Base-by-base conservation (phyloP, 2,797 vertebrate genomes). In the Danio albolineatus region DNA sequence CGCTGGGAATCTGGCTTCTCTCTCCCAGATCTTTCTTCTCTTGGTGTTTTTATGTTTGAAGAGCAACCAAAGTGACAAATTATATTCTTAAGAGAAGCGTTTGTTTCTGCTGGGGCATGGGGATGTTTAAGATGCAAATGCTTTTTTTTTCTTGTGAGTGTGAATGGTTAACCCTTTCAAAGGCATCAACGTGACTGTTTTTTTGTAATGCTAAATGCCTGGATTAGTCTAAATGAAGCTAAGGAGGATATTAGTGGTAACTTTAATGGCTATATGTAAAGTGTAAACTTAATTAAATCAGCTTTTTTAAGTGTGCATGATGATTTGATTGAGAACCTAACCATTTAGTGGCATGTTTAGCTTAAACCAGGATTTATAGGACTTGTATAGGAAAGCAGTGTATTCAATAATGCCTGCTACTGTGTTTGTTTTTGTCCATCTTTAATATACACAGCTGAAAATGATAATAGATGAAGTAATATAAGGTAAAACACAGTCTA, bases 1-100 rank as follows among this genome's bases (percentile, higher is more conserved):
- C 88, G 61, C 88, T 93, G 89, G 89, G 90, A 92, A 92, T 91
- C 87, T 87, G 81, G 83, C 78, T 53, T 77, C 56, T 75, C 57
- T 85, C 41, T 46, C 8, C 36, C 17, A 43, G 28, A 65, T 73
- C 64, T 60, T 81, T 60, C 72, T 72, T 82, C 77, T 82, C 67
- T 74, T 76, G 76, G 71, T 73, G 51, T 38, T 78, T 66, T 86
- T 83, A 16, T 67, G 80, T 76, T 73, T 70, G 76, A 73, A 76
- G 80, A 83, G 44, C 36, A 54, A 54, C 65, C 65, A 73, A 88
- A 88, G 85, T 90, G 86, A 88, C 87, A 70, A 87, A 90, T 88
- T 86, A 78, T 86, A 82, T 84, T 82, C 79, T 82, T 82, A 67
- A 73, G 67, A 59, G 60, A 70, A 53, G 73, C 46, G 72, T 76